Conservation (phyloP, 2,113 vertebrate genomes). For the rat (Rattus norvegicus) region GRCr8 NC_086025.1:48793001-48793500, state of each 20-base stretch:
- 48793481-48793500: background rate
- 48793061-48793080: background rate
- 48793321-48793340: background rate
- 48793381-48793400: slow-evolving; percentile 7
- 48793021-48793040: too few species aligned
- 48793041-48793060: too few species aligned
- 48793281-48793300: background rate
- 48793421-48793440: background rate
- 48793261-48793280: too few species aligned
- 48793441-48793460: background rate
- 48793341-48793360: background rate
- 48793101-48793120: background rate
- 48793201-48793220: background rate
- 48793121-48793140: background rate
- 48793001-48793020: too few species aligned
- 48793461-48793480: background rate
- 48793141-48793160: background rate
- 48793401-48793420: background rate
- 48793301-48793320: background rate
- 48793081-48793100: background rate
- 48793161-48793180: background rate
- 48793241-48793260: background rate
- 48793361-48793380: background rate
- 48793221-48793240: background rate
- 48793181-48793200: background rate